Evolutionary conservation across 1,140 invertebrate species (phyloP).

Genomic region (Zophobas morio): DNA sequence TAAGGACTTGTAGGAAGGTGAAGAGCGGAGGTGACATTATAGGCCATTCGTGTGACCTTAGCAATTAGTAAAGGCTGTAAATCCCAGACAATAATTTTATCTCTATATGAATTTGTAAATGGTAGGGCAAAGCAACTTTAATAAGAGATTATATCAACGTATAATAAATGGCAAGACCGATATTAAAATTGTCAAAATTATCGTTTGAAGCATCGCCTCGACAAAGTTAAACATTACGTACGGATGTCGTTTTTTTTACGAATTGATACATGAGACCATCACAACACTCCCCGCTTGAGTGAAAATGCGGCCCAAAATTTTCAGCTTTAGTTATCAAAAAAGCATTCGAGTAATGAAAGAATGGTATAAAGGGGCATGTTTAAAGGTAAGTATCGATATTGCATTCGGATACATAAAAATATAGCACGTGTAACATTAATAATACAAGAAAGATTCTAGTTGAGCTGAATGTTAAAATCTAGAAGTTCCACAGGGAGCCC

Average conservation of each 20-base stretch:
- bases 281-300: no score
- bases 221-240: no score
- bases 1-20: constrained; percentile 24
- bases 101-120: constrained; percentile 19
- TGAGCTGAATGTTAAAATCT: constrained; percentile 57
- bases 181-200: neutral
- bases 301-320: no score
- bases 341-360: neutral
- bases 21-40: constrained; percentile 25
- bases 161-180: neutral
- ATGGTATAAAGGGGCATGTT: neutral
- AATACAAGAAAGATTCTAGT: constrained; percentile 55
- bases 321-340: no score
- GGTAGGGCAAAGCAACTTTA: constrained; percentile 1
- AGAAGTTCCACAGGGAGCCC: constrained; percentile 48
- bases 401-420: constrained; percentile 57
- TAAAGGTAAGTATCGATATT: constrained; percentile 37
- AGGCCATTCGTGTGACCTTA: constrained; percentile 30
- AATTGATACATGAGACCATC: no score
- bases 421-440: constrained; percentile 57
- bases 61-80: constrained; percentile 32
- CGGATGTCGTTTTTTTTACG: no score
- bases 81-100: constrained; percentile 23
- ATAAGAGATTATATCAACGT: neutral
- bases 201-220: no score